phyloP scores from a whole-genome alignment of 2,113 vertebrate genomes.

The Phaethon lepturus region DNA sequence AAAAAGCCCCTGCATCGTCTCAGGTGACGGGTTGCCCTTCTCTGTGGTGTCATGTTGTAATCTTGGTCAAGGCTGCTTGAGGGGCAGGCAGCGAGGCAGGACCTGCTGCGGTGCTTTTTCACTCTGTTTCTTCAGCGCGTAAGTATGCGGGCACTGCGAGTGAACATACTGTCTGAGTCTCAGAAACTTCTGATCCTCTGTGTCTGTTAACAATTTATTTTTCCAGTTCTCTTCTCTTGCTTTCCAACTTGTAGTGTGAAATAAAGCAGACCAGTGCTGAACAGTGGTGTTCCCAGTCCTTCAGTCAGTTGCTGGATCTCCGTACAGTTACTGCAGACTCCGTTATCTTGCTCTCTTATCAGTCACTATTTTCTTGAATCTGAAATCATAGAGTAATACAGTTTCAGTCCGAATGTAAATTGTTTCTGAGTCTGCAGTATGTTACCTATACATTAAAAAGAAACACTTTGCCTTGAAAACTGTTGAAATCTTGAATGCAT shows the following conservation, averaged over 20 bases:
- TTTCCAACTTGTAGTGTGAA: background rate
- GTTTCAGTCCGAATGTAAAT: background rate
- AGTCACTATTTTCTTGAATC: background rate
- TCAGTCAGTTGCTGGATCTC: background rate
- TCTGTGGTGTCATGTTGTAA: background rate
- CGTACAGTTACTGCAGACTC: background rate
- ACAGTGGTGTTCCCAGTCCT: background rate
- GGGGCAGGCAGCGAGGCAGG: background rate
- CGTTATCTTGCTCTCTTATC: background rate
- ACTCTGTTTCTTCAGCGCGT: background rate
- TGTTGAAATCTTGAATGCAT: background rate
- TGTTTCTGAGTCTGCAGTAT: background rate
- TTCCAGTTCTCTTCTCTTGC: background rate
- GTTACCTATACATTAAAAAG: background rate
- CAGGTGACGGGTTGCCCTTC: constrained; percentile 6
- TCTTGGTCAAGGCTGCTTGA: background rate
- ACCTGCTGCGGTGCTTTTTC: background rate
- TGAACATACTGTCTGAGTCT: background rate
- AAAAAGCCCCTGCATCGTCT: constrained; percentile 31
- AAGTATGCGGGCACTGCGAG: background rate
- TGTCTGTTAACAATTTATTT: background rate
- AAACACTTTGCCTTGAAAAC: background rate
- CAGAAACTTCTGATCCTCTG: background rate
- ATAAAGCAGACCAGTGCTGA: background rate
- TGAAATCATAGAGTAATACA: background rate